Evolutionary conservation across 2,113 vertebrate species (phyloP).

Genomic region (Delphinapterus leucas): DNA sequence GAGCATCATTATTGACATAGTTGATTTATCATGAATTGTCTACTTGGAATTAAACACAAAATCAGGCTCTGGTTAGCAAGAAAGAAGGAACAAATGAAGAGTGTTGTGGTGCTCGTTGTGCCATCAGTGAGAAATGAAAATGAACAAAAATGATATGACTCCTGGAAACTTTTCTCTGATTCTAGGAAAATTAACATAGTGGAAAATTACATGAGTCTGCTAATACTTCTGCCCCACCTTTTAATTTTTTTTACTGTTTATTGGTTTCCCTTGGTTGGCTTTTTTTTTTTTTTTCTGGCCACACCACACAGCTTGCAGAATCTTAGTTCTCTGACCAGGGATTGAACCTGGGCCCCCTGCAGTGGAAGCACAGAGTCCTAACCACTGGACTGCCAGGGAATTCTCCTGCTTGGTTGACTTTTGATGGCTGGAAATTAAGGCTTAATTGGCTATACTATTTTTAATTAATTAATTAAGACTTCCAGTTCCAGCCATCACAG

Average conservation of each 20-base stretch:
- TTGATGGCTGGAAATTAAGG: background rate
- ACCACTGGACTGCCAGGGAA: background rate
- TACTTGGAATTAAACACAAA: background rate
- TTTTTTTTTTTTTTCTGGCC: background rate
- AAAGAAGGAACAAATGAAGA: background rate
- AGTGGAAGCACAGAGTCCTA: background rate
- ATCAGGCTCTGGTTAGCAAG: background rate
- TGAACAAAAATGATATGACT: background rate
- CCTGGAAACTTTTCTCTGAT: background rate
- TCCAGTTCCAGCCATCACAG: background rate
- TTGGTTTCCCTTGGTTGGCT: background rate
- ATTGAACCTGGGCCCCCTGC: background rate
- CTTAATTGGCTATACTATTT: background rate
- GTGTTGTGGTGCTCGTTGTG: background rate
- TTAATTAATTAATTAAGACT: background rate
- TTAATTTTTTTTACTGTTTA: background rate
- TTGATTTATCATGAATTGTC: background rate
- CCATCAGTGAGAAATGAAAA: slow-evolving; percentile 1
- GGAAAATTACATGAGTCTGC: background rate
- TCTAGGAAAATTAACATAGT: slow-evolving; percentile 28
- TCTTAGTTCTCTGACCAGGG: background rate
- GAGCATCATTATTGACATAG: background rate
- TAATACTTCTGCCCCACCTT: background rate
- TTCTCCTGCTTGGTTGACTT: background rate
- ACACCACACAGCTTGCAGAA: background rate